These are phyloP conservation scores for Melanaphis sacchari DNA, from an alignment of 1,140 invertebrate species.

Conservation along the genomic window DNA sequence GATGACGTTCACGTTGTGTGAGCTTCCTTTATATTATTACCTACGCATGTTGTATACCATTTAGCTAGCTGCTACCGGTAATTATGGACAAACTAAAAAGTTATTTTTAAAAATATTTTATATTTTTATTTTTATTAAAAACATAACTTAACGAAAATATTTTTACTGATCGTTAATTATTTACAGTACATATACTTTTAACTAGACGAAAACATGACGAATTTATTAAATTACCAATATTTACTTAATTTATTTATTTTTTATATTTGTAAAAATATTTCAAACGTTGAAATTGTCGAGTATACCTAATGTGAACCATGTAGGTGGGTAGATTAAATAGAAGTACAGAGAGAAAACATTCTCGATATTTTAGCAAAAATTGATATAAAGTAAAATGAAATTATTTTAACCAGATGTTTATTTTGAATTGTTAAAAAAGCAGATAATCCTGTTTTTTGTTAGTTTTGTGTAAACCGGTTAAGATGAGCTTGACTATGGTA, in stretches of 20 bases:
- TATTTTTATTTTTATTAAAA: neutral
- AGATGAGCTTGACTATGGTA: neutral
- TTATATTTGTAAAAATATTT: no score
- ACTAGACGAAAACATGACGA: neutral
- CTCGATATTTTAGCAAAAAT: neutral
- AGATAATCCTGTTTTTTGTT: conserved; percentile 39
- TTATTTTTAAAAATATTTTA: neutral
- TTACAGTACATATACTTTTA: neutral
- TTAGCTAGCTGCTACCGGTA: neutral
- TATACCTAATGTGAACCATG: neutral
- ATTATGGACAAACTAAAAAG: neutral
- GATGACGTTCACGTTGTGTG: neutral
- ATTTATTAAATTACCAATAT: neutral
- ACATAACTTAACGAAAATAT: neutral
- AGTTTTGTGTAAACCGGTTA: conserved; percentile 32
- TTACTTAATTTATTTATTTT: neutral
- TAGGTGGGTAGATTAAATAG: neutral
- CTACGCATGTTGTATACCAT: neutral
- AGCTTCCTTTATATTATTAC: neutral
- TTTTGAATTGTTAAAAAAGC: conserved; percentile 52
- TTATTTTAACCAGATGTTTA: conserved; percentile 6
- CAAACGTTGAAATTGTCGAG: neutral
- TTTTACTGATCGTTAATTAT: neutral
- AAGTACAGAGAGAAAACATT: neutral
- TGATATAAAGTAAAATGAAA: neutral